Evolutionary conservation across 2,113 vertebrate genomes (phyloP), one percentile per base, ranked within the genome.

Genomic region (Sclerurus mexicanus): DNA sequence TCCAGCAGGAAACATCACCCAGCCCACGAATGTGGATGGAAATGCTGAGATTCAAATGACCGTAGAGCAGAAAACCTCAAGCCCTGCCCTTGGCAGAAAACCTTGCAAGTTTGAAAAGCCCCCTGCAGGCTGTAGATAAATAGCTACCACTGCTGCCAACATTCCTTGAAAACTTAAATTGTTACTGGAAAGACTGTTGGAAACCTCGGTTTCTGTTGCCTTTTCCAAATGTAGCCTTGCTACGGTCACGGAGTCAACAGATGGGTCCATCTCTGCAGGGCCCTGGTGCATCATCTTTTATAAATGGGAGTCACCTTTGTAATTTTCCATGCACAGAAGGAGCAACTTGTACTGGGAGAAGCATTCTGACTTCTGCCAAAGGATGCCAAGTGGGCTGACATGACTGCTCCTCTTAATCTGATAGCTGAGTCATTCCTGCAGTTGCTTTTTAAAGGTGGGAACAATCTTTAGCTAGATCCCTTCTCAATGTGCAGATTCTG

Each of bases 251-350:
- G 20, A 76, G 46, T 12, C 74, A 79, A 53, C 85, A 87, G 85
- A 79, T 50, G 77, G 63, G 50, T 50, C 63, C 42, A 2, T 63
- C 59, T 82, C 69, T 88, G 23, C 0, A 0, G 50, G 72, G 74
- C 46, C 58, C 81, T 69, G 71, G 50, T 95, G 16, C 93, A 93
- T 96, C 95, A 95, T 90, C 93, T 72, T 87, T 97, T 96, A 95
- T 97, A 96, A 96, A 93, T 86, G 87, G 78, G 94, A 95, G 72
- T 88, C 96, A 96, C 91, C 93, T 96, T 76, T 62, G 75, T 77
- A 44, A 95, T 88, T 94, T 96, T 97, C 95, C 95, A 86, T 71
- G 62, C 49, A 33, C 31, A 11, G 53, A 37, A 87, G 74, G 87
- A 87, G 95, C 93, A 76, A 3, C 85, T 94, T 73, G 95, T 86